A percentile compares a stretch with the other conserved stretches of the same genome.
phyloP scores from a whole-genome alignment of 2,888 invertebrate species.

The Amblyjoppa proteus region DNA sequence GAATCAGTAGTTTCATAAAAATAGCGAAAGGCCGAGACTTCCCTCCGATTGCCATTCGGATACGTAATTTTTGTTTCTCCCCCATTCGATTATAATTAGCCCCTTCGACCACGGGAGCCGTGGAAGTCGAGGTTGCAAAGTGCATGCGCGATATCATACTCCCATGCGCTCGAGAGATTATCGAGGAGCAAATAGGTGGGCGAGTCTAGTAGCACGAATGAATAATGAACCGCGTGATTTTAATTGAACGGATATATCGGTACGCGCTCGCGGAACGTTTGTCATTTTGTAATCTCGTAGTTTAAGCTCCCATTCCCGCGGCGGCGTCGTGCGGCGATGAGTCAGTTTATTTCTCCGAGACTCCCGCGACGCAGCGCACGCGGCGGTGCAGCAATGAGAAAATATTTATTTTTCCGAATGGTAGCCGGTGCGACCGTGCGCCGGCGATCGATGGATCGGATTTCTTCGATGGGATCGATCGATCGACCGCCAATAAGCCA shows the following conservation, averaged over 20 bases:
- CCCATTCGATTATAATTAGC: constrained; percentile 47
- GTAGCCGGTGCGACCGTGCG: background rate
- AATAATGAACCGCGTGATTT: constrained; percentile 67
- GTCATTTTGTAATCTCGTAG: constrained; percentile 45
- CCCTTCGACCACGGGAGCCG: background rate
- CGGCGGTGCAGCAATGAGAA: background rate
- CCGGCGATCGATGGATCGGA: constrained; percentile 48
- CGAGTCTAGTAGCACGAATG: constrained; percentile 69
- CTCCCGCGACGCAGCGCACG: background rate
- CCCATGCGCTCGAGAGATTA: constrained; percentile 43
- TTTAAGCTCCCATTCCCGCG: background rate
- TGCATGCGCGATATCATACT: constrained; percentile 34
- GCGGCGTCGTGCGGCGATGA: constrained; percentile 29
- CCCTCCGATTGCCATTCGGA: constrained; percentile 21
- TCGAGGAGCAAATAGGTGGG: constrained; percentile 66
- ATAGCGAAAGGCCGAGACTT: constrained; percentile 24
- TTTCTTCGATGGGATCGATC: constrained; percentile 52
- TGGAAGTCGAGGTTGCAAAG: constrained; percentile 16
- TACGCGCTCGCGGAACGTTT: constrained; percentile 41
- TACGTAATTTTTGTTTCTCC: constrained; percentile 29
- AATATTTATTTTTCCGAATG: constrained; percentile 28
- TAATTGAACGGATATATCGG: constrained; percentile 67
- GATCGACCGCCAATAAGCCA: constrained; percentile 41
- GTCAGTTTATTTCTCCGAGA: constrained; percentile 41
- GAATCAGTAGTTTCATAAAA: constrained; percentile 19